Evolutionary conservation across 2,113 vertebrate genomes (phyloP).

Genomic region (Dipodomys spectabilis): DNA sequence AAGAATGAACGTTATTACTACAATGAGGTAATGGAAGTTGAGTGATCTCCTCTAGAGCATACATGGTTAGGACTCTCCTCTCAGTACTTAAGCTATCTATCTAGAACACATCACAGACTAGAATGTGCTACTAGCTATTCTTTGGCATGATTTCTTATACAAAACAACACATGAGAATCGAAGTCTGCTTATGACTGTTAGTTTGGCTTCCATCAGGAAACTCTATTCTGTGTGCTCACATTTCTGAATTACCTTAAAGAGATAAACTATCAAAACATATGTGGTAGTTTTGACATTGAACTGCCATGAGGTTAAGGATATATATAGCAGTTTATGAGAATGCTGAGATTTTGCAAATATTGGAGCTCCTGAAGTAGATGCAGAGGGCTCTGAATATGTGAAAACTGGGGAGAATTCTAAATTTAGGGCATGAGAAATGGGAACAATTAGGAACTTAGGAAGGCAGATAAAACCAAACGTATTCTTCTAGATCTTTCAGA

Average conservation of each 20-base stretch:
- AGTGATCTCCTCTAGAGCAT: neutral
- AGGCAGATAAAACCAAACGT: neutral
- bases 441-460: neutral
- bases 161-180: neutral
- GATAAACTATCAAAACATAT: slow-evolving; percentile 70
- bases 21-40: neutral
- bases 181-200: neutral
- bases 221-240: neutral
- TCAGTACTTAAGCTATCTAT: neutral
- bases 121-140: neutral
- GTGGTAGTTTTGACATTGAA: neutral
- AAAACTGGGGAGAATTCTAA: neutral
- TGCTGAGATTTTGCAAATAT: neutral
- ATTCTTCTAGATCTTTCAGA: neutral
- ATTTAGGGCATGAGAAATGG: neutral
- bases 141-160: neutral
- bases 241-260: neutral
- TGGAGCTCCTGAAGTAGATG: neutral
- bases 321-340: slow-evolving; percentile 23
- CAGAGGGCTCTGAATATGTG: neutral
- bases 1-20: neutral
- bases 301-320: slow-evolving; percentile 13
- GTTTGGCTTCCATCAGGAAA: slow-evolving; percentile 20
- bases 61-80: neutral
- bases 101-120: neutral